These are phyloP conservation scores for Coenobita brevimanus DNA, from an alignment of 1,140 invertebrate genomes.

Conservation along the genomic window DNA sequence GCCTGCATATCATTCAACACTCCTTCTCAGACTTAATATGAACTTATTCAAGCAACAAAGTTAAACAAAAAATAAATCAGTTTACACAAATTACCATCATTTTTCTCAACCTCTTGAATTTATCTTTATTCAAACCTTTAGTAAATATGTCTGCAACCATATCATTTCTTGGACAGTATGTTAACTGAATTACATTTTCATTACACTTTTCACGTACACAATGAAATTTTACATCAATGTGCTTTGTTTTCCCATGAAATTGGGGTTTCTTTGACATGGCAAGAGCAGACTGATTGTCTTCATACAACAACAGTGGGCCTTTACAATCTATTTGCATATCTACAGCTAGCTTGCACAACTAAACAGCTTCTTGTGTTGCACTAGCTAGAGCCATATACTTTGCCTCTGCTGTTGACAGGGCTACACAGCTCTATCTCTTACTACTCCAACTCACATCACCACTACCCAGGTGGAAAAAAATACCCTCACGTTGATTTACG, in stretches of 20 bases:
- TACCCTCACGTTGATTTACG: background rate
- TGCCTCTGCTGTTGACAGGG: slow-evolving; percentile 4
- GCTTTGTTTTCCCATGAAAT: slow-evolving; percentile 19
- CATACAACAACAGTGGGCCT: slow-evolving; percentile 18
- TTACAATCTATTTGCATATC: slow-evolving; percentile 14
- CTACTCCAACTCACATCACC: slow-evolving; percentile 37
- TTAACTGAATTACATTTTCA: slow-evolving; percentile 13
- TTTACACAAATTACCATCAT: slow-evolving; percentile 23
- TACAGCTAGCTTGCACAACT: background rate
- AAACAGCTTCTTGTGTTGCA: background rate
- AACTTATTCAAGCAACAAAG: background rate
- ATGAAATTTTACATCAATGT: slow-evolving; percentile 12
- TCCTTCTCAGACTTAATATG: slow-evolving; percentile 21
- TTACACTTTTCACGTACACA: background rate
- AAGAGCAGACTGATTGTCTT: slow-evolving; percentile 34
- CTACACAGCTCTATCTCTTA: slow-evolving; percentile 5
- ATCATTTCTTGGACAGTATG: background rate
- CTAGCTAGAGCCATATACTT: slow-evolving; percentile 4
- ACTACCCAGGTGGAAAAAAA: slow-evolving; percentile 6
- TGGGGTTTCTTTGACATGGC: slow-evolving; percentile 15
- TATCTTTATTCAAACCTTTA: slow-evolving; percentile 1
- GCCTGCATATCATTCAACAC: background rate
- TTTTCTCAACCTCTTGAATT: slow-evolving; percentile 7
- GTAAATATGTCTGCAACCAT: slow-evolving; percentile 12
- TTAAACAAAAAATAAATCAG: background rate